Evolutionary conservation across 2,888 invertebrate genomes (phyloP).

Genomic region (Tipula confusa): DNA sequence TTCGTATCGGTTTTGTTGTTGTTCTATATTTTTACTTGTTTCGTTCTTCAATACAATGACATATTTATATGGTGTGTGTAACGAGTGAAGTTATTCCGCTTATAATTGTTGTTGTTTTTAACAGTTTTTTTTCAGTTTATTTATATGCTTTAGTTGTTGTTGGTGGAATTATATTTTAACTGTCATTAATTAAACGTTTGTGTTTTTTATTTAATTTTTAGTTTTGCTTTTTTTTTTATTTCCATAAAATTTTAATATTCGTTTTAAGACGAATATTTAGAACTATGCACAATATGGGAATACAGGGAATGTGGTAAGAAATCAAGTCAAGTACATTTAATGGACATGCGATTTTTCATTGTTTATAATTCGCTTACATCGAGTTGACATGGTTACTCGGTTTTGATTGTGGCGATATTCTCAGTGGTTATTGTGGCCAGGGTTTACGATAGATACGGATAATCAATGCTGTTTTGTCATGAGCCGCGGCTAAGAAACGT

Average conservation of each 20-base stretch:
- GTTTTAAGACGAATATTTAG: not conserved
- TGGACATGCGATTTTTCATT: too few relatives aligned
- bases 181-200: constrained; percentile 9
- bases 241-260: too few relatives aligned
- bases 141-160: not conserved
- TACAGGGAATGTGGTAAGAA: not conserved
- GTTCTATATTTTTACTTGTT: not conserved
- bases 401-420: too few relatives aligned
- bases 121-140: not conserved
- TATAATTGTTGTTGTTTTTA: not conserved
- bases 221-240: not conserved
- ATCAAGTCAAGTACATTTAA: not conserved
- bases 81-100: not conserved
- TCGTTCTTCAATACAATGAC: not conserved
- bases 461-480: too few relatives aligned
- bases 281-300: not conserved
- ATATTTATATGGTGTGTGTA: not conserved
- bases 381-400: too few relatives aligned
- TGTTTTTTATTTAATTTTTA: not conserved
- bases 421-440: too few relatives aligned
- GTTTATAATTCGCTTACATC: too few relatives aligned
- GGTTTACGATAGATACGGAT: too few relatives aligned
- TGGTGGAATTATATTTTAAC: not conserved
- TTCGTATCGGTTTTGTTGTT: not conserved
- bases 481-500: too few relatives aligned